These are phyloP conservation scores for Dromococcyx pavoninus DNA, from an alignment of 2,797 vertebrate genomes.

Conservation along the genomic window DNA sequence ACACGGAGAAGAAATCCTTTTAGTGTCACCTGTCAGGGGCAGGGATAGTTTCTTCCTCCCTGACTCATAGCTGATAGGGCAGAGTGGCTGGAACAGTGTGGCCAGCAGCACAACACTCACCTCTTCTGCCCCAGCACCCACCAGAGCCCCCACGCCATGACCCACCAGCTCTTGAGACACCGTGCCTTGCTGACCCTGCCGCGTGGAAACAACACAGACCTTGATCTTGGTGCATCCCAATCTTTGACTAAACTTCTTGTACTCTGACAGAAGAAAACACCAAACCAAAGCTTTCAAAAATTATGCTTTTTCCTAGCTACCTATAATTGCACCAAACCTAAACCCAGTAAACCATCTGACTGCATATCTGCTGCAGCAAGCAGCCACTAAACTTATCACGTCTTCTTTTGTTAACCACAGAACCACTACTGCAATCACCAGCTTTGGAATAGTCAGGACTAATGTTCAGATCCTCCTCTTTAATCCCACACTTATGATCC, in stretches of 20 bases:
- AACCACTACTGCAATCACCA: rapidly evolving
- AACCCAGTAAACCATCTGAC: rapidly evolving
- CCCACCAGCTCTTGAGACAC: too few species aligned
- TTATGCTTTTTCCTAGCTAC: background rate
- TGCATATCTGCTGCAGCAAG: background rate
- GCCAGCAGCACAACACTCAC: too few species aligned
- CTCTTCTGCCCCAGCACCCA: too few species aligned
- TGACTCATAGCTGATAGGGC: background rate
- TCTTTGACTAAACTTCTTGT: rapidly evolving
- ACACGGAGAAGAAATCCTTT: too few species aligned
- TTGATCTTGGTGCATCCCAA: background rate
- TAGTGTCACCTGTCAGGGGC: too few species aligned
- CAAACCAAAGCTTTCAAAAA: background rate
- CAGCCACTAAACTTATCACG: rapidly evolving
- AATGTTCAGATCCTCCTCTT: rapidly evolving
- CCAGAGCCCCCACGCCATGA: background rate
- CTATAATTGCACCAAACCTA: background rate
- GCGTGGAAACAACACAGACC: background rate
- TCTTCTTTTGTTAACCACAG: background rate
- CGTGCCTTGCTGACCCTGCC: too few species aligned
- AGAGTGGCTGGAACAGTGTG: too few species aligned
- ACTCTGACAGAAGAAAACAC: background rate
- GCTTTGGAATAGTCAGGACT: rapidly evolving
- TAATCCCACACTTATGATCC: background rate
- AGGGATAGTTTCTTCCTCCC: background rate